These are phyloP conservation scores for Drosophila varians DNA, from an alignment of 1,140 invertebrate genomes.

Conservation along the genomic window DNA sequence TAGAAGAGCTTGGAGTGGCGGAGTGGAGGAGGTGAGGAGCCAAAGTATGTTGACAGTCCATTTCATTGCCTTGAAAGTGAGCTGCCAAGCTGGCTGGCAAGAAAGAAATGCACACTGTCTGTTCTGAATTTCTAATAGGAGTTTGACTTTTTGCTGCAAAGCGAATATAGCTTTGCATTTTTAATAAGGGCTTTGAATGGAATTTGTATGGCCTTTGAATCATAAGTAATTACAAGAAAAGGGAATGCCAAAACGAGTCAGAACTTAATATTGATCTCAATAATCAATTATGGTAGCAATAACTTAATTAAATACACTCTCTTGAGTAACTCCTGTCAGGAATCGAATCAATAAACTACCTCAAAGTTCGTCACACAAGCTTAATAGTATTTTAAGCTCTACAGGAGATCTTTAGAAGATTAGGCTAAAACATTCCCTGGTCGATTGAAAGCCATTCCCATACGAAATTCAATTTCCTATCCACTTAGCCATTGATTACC, in stretches of 20 bases:
- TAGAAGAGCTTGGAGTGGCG: conserved; percentile 20
- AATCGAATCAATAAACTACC: neutral
- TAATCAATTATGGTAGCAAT: too few species aligned
- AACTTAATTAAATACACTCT: too few species aligned
- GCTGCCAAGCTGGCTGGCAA: conserved; percentile 1
- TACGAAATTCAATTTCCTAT: conserved; percentile 73
- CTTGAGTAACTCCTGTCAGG: too few species aligned
- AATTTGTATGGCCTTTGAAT: neutral
- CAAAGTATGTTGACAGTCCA: conserved; percentile 23
- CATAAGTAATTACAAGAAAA: neutral
- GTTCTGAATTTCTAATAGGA: conserved; percentile 24
- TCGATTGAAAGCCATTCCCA: conserved; percentile 6
- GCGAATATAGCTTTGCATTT: conserved; percentile 2
- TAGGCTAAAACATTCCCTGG: conserved; percentile 16
- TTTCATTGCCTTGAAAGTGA: conserved; percentile 28
- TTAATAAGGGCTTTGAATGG: neutral
- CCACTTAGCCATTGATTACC: conserved; percentile 69
- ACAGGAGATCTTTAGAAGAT: neutral
- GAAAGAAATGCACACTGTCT: neutral
- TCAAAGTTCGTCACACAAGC: neutral
- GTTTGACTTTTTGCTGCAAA: neutral
- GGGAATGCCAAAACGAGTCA: too few species aligned
- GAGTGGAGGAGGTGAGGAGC: neutral
- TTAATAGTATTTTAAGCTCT: neutral
- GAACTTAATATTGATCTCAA: too few species aligned